Evolutionary conservation across 2,888 invertebrate species (phyloP).

Genomic region (Cancer borealis): DNA sequence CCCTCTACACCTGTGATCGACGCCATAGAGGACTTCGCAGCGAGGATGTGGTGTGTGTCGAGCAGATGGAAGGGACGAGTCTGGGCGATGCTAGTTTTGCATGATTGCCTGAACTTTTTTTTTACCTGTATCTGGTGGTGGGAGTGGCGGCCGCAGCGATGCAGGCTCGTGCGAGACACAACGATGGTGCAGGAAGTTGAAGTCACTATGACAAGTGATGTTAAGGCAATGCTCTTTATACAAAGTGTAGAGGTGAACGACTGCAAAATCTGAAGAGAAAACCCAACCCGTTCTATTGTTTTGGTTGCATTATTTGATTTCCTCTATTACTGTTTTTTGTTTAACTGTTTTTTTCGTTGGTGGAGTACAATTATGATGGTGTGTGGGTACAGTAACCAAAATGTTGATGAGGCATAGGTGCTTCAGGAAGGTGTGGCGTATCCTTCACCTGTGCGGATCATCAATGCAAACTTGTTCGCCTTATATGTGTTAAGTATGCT

Average conservation of each 20-base stretch:
- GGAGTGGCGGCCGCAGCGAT: not conserved
- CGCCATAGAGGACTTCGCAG: not conserved
- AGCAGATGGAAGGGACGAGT: not conserved
- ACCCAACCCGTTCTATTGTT: not conserved
- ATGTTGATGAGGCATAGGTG: not conserved
- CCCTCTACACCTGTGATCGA: not conserved
- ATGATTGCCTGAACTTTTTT: not conserved
- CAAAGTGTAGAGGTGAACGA: not conserved
- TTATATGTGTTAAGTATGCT: not conserved
- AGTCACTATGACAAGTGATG: not conserved
- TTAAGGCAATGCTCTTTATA: not conserved
- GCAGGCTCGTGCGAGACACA: not conserved
- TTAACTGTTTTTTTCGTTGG: not conserved
- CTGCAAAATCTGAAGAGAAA: not conserved
- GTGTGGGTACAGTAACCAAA: not conserved
- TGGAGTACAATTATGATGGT: not conserved
- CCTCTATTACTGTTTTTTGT: not conserved
- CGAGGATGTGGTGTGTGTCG: constrained; percentile 30
- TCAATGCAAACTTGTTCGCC: not conserved
- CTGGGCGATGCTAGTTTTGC: not conserved
- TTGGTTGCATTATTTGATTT: not conserved
- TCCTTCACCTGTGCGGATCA: not conserved
- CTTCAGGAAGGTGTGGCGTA: not conserved
- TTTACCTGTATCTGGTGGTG: not conserved
- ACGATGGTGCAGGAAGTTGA: not conserved